Base-by-base conservation (phyloP, 2,888 invertebrate species). In the Hypercompe scribonia region DNA sequence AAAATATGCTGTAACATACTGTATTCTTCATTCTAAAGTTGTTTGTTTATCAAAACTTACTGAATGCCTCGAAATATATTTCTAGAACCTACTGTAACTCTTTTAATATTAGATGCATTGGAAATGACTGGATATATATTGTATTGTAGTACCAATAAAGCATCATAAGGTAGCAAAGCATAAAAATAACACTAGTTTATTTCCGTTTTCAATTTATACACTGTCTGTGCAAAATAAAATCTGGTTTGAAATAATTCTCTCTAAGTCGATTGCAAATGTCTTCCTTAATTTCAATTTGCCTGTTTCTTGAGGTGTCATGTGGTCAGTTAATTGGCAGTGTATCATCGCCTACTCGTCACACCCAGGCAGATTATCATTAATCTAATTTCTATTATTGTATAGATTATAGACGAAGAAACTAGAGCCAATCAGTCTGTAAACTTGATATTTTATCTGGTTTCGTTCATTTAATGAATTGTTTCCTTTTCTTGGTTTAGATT, bases 321-420 rank as follows among this genome's bases (percentile, higher is more conserved):
- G n/a, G 79, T 78, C 77, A 63, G 77, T 74, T 78, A 83, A 87
- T 88, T 84, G 82, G 80, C 74, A 39, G 72, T 82, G 76, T 81
- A 81, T 88, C 85, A 87, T 81, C 84, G 81, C 89, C 89, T 84
- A 89, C 89, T 84, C 81, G 71, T 77, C 72, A 78, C 71, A 70
- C 72, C 42, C 74, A 61, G 74, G 67, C 68, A 34, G 75, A 71
- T 64, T 69, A 75, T 75, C 74, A 79, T 80, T 80, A 80, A 80
- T 81, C 74, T 77, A 83, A 79, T 80, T 82, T 73, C 65, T 68
- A 66, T 68, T 64, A 70, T 78, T 82, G 64, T 75, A 50, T 70
- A 34, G 21, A 39, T 68, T 75, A 50, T 70, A 34, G 21, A 39
- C 66, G 64, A 36, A 46, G 67, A 73, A 83, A 75, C 68, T 13